A percentile compares a stretch with the other conserved stretches of the same genome.
Evolutionary conservation across 2,888 invertebrate genomes (phyloP).

Genomic region (Scrobipalpa atriplicella): DNA sequence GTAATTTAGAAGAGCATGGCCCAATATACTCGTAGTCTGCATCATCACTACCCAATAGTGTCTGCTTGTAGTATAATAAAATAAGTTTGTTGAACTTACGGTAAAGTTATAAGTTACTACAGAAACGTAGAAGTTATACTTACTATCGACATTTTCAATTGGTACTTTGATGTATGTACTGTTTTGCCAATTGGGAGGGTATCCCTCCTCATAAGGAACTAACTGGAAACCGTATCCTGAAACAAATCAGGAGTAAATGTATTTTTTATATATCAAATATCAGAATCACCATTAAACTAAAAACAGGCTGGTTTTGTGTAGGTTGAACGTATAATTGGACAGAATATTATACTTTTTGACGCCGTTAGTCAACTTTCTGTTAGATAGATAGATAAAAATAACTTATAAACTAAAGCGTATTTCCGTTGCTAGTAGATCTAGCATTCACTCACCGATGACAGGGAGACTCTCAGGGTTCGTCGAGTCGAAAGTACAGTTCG

Average conservation of each 20-base stretch:
- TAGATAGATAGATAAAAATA: no score
- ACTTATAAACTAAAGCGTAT: no score
- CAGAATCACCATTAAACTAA: neutral
- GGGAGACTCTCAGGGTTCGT: conserved; percentile 60
- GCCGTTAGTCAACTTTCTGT: no score
- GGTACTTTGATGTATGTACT: conserved; percentile 49
- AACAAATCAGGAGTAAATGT: conserved; percentile 34
- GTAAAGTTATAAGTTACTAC: neutral
- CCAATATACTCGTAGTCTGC: no score
- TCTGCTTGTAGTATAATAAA: no score
- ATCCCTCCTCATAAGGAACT: conserved; percentile 51
- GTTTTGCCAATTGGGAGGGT: conserved; percentile 61
- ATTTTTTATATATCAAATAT: neutral
- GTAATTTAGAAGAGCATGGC: no score
- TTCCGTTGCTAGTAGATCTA: neutral
- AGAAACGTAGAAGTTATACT: no score
- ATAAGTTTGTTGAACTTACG: no score
- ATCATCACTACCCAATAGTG: no score
- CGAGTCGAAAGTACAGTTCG: conserved; percentile 56
- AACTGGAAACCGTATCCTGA: conserved; percentile 66
- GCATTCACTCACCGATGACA: conserved; percentile 36
- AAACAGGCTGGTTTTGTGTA: no score
- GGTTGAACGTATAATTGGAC: no score
- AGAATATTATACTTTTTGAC: no score
- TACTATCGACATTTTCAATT: conserved; percentile 52